A percentile compares a stretch with the other conserved stretches of the same genome.
phyloP scores from a whole-genome alignment of 1,140 invertebrate species.

The Drosophila elegans region DNA sequence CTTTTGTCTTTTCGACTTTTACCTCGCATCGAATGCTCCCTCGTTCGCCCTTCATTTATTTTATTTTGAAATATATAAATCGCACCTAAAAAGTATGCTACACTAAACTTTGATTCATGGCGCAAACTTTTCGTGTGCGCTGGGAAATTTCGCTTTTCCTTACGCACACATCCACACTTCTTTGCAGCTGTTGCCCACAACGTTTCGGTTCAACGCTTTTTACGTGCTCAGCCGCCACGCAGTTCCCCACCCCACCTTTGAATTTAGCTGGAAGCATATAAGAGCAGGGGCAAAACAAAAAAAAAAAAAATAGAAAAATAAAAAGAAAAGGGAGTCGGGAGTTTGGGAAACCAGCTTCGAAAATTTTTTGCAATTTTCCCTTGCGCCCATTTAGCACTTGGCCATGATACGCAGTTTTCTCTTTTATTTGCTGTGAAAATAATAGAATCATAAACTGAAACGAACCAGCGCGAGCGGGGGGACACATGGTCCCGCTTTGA shows the following conservation, averaged over 20 bases:
- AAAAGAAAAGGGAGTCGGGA: slow-evolving; percentile 1
- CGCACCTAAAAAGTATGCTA: slow-evolving; percentile 82
- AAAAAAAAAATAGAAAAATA: slow-evolving; percentile 12
- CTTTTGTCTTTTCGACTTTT: slow-evolving; percentile 76
- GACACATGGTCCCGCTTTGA: slow-evolving; percentile 71
- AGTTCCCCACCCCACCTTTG: slow-evolving; percentile 20
- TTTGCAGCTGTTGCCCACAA: slow-evolving; percentile 79
- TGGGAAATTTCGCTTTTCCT: slow-evolving; percentile 74
- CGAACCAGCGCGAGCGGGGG: slow-evolving; percentile 18
- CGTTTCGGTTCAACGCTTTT: slow-evolving; percentile 81
- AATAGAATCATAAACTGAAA: slow-evolving; percentile 83
- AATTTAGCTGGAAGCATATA: slow-evolving; percentile 41
- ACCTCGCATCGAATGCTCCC: slow-evolving; percentile 36
- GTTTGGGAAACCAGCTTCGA: slow-evolving; percentile 36
- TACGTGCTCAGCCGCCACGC: slow-evolving; percentile 79
- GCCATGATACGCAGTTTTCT: slow-evolving; percentile 81
- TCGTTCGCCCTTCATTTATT: slow-evolving; percentile 80
- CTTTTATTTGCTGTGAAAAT: slow-evolving; percentile 83
- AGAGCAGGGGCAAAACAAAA: slow-evolving; percentile 17
- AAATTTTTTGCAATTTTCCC: slow-evolving; percentile 76
- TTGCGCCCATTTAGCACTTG: slow-evolving; percentile 79
- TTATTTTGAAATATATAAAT: slow-evolving; percentile 84
- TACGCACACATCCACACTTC: slow-evolving; percentile 69
- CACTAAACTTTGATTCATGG: slow-evolving; percentile 83
- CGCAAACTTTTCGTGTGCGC: slow-evolving; percentile 77